Conservation (phyloP, 2,113 vertebrate species). For the Dasypus novemcinctus region DNA sequence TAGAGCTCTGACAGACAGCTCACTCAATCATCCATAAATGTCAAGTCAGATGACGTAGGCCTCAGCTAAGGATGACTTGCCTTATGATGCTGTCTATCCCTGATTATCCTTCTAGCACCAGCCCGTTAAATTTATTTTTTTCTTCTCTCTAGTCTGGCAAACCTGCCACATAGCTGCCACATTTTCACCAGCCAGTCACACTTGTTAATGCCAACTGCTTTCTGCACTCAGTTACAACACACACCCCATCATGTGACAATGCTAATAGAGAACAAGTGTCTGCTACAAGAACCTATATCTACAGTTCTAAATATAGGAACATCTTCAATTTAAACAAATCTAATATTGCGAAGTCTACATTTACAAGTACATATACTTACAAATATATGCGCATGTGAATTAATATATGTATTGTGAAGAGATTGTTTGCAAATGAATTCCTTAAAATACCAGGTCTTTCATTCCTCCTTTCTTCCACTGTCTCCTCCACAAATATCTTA, state of each 20-base stretch:
- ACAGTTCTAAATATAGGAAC: not conserved
- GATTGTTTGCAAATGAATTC: constrained; percentile 32
- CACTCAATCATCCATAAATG: not conserved
- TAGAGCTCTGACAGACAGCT: not conserved
- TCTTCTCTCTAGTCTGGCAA: not conserved
- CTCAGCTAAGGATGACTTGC: not conserved
- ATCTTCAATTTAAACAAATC: constrained; percentile 20
- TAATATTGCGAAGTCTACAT: not conserved
- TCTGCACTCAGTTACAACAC: not conserved
- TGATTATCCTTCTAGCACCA: not conserved
- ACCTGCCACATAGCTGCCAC: not conserved
- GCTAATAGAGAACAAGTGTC: not conserved
- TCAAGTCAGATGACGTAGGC: not conserved
- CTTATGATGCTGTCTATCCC: not conserved
- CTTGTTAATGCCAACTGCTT: not conserved
- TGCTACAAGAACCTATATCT: not conserved
- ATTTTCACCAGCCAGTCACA: not conserved
- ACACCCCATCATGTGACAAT: not conserved
- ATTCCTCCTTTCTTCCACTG: not conserved
- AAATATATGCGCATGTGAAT: not conserved
- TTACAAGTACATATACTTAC: not conserved
- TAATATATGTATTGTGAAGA: too few relatives aligned
- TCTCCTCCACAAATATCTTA: not conserved
- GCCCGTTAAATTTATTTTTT: not conserved
- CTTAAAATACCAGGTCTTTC: constrained; percentile 9